These are phyloP conservation scores for Craseonycteris thonglongyai DNA, from an alignment of 2,113 vertebrate genomes.

Conservation along the genomic window DNA sequence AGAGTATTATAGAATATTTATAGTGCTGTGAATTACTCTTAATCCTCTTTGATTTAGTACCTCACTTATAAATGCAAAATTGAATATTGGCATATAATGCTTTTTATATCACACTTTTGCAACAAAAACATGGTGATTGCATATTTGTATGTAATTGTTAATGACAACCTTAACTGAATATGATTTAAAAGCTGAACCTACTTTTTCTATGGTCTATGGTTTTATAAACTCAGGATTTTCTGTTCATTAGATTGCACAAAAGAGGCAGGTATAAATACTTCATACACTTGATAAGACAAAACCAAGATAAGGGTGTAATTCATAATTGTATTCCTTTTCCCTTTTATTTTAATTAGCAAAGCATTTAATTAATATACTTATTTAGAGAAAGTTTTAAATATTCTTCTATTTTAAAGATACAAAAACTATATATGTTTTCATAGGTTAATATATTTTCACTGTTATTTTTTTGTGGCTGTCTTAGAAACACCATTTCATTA, in stretches of 20 bases:
- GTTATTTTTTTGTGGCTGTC: background rate
- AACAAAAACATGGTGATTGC: background rate
- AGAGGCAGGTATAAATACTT: background rate
- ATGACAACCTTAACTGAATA: constrained; percentile 45
- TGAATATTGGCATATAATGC: background rate
- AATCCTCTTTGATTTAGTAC: constrained; percentile 17
- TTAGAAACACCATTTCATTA: background rate
- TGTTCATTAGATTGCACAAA: constrained; percentile 24
- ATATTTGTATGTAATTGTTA: constrained; percentile 35
- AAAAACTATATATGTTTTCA: constrained; percentile 25
- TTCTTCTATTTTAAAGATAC: constrained; percentile 1
- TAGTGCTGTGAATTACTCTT: background rate
- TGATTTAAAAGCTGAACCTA: constrained; percentile 49
- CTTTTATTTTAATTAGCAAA: constrained; percentile 7
- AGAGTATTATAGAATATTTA: background rate
- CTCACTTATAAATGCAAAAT: constrained; percentile 30
- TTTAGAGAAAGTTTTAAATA: constrained; percentile 5
- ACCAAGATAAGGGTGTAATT: background rate
- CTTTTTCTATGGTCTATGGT: constrained; percentile 31
- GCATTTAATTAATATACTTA: background rate
- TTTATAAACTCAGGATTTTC: constrained; percentile 34
- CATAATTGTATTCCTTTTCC: background rate
- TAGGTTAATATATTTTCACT: background rate
- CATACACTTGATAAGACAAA: constrained; percentile 22
- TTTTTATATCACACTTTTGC: background rate